Base-by-base conservation (phyloP, 2,113 vertebrate genomes). In the Heloderma charlesbogerti region DNA sequence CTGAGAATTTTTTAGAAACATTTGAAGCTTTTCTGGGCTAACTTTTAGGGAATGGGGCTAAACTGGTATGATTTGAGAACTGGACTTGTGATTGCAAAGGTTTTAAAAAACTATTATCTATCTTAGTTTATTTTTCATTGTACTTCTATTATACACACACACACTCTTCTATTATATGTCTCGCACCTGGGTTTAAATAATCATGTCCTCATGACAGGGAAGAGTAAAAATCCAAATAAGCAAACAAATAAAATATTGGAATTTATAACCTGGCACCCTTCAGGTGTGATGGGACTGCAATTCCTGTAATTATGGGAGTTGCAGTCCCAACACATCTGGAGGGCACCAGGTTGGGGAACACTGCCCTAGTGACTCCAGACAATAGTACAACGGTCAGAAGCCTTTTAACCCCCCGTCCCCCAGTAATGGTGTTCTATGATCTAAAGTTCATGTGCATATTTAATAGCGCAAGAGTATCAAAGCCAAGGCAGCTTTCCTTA, bases 401-500 rank as follows among this genome's bases (percentile, higher is more conserved):
- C 57, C 9, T 40, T 40, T 18, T 40, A 75, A 6, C 31, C 6
- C 48, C 48, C 48, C 48, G 8, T 0, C 0, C 45, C 12, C 25
- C 37, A 37, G 4, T 57, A 40, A 12, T 57, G 18, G 1, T 25
- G 22, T 37, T n/a, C 22, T 4, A 5, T 15, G 51, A 40, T 87
- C 22, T 40, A 60, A 87, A 75, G 43, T 29, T 1, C 37, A 51
- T 4, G 20, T 67, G 25, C 37, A 15, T 34, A 6, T 86, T 71
- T 51, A 12, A 48, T 18, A 72, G 1, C 37, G 48, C 71, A n/a
- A 51, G 45, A 45, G 31, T 16, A 86, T 72, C 29, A 75, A 75
- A 27, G n/a, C 0, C 20, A 43, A 37, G n/a, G 12, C 16, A 2
- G 6, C 9, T 12, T 8, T 37, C 40, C 96, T 95, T 88, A 98